Percentiles rank a stretch among this genome's conserved stretches.
These are phyloP conservation scores for Drosophila heteroneura DNA, from an alignment of 2,888 invertebrate genomes.

Conservation along the genomic window DNA sequence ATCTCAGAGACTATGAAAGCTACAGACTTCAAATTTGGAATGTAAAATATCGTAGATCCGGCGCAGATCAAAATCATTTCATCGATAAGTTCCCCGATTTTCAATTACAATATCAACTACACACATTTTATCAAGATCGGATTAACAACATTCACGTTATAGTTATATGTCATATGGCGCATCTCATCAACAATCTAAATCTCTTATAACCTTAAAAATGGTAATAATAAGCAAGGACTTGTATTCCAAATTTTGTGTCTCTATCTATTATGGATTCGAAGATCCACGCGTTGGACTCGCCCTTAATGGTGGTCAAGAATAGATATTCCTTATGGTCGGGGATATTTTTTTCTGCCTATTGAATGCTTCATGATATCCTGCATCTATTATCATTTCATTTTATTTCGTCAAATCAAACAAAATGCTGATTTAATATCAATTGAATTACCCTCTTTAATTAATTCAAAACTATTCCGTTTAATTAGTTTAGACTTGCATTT, in stretches of 20 bases:
- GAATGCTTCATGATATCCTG: too few species aligned
- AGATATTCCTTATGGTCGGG: background rate
- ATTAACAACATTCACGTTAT: background rate
- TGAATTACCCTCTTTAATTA: background rate
- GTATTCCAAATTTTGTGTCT: too few species aligned
- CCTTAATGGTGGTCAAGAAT: background rate
- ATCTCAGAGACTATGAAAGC: too few species aligned
- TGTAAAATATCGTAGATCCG: background rate
- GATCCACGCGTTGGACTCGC: background rate
- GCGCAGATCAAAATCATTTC: background rate
- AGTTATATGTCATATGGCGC: background rate
- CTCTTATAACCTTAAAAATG: too few species aligned
- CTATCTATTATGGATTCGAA: background rate
- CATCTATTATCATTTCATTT: too few species aligned
- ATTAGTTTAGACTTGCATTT: background rate
- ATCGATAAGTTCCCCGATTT: background rate
- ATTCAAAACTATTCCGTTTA: accelerated
- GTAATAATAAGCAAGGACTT: too few species aligned
- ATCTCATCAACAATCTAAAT: background rate
- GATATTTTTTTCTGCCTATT: background rate
- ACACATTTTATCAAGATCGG: background rate
- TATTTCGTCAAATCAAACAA: too few species aligned
- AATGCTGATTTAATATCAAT: too few species aligned
- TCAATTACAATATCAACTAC: background rate
- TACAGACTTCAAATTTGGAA: background rate